Conservation (phyloP, 1,140 invertebrate genomes). For the Riptortus pedestris region DNA sequence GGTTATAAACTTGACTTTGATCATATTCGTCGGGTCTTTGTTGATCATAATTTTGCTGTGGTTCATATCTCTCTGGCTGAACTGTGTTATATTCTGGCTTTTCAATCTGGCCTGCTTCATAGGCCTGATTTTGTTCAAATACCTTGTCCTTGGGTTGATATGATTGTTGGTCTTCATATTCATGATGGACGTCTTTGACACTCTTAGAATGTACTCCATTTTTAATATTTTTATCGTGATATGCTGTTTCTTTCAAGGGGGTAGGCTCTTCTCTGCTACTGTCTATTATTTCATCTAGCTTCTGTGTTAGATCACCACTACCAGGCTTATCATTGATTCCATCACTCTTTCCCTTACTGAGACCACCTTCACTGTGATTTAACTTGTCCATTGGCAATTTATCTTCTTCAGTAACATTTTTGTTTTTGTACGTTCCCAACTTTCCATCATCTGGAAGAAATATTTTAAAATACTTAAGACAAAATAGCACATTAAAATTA, state of each 20-base stretch:
- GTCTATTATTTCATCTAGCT: too few species aligned
- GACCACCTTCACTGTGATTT: background rate
- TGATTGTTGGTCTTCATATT: too few species aligned
- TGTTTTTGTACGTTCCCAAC: background rate
- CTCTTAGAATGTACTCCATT: too few species aligned
- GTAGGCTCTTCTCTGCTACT: too few species aligned
- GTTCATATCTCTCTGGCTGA: background rate
- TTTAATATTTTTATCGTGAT: too few species aligned
- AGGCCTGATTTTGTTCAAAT: too few species aligned
- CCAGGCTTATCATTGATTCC: background rate
- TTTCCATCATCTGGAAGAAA: slow-evolving; percentile 5
- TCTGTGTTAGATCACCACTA: too few species aligned
- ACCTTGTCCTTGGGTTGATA: too few species aligned
- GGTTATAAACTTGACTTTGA: background rate
- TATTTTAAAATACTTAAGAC: background rate
- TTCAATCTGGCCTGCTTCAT: background rate
- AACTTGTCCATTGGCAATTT: too few species aligned
- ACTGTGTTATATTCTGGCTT: background rate
- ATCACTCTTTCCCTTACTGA: background rate
- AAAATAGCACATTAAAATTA: too few species aligned
- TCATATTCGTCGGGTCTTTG: background rate
- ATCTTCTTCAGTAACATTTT: background rate
- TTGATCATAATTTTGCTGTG: background rate
- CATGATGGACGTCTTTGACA: too few species aligned
- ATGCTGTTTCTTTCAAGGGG: too few species aligned